phyloP scores from a whole-genome alignment of 2,888 invertebrate species.

The Hylaea fasciaria region DNA sequence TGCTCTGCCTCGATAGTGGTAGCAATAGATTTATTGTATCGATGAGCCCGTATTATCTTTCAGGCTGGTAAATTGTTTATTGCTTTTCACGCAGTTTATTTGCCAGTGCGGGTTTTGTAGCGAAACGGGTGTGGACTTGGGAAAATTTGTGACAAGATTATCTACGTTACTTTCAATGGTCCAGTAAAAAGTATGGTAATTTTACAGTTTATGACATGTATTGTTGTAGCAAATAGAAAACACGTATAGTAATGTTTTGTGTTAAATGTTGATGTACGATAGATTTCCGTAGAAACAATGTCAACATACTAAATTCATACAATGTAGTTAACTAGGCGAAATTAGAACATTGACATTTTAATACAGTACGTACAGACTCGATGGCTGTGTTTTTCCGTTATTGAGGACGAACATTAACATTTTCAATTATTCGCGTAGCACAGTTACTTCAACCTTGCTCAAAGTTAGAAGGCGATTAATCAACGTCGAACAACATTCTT shows the following conservation, averaged over 20 bases:
- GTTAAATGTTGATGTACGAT: background rate
- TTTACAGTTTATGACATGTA: no score
- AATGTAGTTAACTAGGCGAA: background rate
- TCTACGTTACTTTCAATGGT: no score
- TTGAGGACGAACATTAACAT: conserved; percentile 54
- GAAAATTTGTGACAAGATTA: no score
- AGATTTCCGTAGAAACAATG: no score
- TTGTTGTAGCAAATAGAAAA: background rate
- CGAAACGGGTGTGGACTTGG: background rate
- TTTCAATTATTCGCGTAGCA: conserved; percentile 59
- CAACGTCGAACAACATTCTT: conserved; percentile 67
- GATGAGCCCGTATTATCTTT: conserved; percentile 61
- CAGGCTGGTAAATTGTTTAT: conserved; percentile 45
- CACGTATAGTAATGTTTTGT: background rate
- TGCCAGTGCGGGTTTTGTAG: conserved; percentile 31
- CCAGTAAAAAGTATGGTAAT: no score
- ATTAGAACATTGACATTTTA: background rate
- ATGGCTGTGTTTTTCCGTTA: conserved; percentile 40
- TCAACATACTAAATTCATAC: no score
- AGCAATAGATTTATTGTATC: conserved; percentile 75
- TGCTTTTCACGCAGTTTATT: conserved; percentile 37
- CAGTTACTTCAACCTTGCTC: conserved; percentile 53
- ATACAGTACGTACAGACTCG: background rate
- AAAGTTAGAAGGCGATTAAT: conserved; percentile 62
- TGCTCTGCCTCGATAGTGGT: conserved; percentile 74